Evolutionary conservation across 2,888 invertebrate genomes (phyloP), one percentile per base, ranked within the genome.

Genomic region (Leptinotarsa rubiginosa): DNA sequence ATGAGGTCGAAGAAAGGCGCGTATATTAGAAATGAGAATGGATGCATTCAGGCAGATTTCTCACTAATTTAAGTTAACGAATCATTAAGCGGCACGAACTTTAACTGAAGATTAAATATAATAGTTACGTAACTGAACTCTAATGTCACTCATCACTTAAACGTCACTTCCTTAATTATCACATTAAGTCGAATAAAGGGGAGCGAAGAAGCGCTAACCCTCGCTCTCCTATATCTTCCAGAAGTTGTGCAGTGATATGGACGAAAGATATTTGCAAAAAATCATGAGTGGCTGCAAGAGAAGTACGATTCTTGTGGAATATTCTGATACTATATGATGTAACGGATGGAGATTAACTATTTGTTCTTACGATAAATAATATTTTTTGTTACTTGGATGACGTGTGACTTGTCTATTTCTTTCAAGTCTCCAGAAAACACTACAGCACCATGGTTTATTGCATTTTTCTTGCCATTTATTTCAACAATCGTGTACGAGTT

Each of bases 141-240:
- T 87, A 87, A 87, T 87, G 87, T 87, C 87, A 87, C 84, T 85
- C 87, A 87, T 87, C 87, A 84, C 85, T 87, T 87, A 87, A 86
- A 87, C 83, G 87, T 87, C 87, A 86, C 86, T 84, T 83, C 85
- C 85, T 85, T 87, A 87, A 87, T 87, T 87, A 87, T 87, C 86
- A 82, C 86, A 87, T 87, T 87, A 87, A 84, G 77, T 73, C 73
- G 75, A 71, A 77, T 78, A 76, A 76, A 78, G 77, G 78, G 79
- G 59, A 54, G 54, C 64, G 62, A 73, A 66, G 70, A 71, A 65
- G 69, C n/a, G 62, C 41, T 41, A 25, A 41, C 62, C 62, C 62
- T 62, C 15, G 62, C 41, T 62, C 41, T 62, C 10, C 62, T 13
- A 59, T 25, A 18, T 62, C 62, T 62, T 41, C 4, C 31, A n/a